Evolutionary conservation across 2,113 vertebrate genomes (phyloP).

Genomic region (Proterorhinus semilunaris): DNA sequence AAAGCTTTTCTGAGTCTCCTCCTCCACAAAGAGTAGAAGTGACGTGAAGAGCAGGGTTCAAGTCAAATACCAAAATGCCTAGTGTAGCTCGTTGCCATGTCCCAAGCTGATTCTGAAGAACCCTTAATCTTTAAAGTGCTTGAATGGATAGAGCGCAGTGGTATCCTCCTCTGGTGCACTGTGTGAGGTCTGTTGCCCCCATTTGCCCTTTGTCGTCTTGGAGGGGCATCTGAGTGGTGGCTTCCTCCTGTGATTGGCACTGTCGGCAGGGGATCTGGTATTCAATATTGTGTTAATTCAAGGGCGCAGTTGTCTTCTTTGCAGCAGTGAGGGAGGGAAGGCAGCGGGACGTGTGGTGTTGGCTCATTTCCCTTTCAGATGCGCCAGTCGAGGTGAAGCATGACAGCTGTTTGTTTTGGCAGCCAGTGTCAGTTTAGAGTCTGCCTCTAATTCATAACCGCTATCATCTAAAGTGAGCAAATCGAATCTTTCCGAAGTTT

Average conservation of each 20-base stretch:
- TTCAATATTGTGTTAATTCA: slow-evolving; percentile 33
- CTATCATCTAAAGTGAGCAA: slow-evolving; percentile 18
- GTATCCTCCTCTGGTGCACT: neutral
- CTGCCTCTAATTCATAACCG: slow-evolving; percentile 34
- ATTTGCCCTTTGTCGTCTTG: slow-evolving; percentile 13
- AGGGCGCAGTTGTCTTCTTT: slow-evolving; percentile 30
- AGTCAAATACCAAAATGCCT: neutral
- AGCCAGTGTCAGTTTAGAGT: slow-evolving; percentile 29
- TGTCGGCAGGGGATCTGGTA: slow-evolving; percentile 30
- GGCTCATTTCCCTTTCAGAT: slow-evolving; percentile 70
- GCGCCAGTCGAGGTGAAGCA: slow-evolving; percentile 48
- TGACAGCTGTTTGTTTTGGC: slow-evolving; percentile 71
- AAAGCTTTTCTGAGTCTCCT: neutral
- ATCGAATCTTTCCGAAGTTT: neutral
- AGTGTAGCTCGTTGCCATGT: neutral
- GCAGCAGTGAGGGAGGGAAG: slow-evolving; percentile 18
- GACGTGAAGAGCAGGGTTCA: slow-evolving; percentile 1
- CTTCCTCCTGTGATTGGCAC: slow-evolving; percentile 21
- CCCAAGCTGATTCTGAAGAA: neutral
- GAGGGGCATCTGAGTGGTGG: slow-evolving; percentile 20
- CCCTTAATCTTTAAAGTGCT: neutral
- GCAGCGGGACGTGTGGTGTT: slow-evolving; percentile 52
- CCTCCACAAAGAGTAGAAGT: slow-evolving; percentile 18
- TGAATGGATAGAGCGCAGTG: neutral
- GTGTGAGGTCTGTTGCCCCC: slow-evolving; percentile 12